Conservation (phyloP, 2,888 invertebrate genomes). For the Sinotaia quadrata region DNA sequence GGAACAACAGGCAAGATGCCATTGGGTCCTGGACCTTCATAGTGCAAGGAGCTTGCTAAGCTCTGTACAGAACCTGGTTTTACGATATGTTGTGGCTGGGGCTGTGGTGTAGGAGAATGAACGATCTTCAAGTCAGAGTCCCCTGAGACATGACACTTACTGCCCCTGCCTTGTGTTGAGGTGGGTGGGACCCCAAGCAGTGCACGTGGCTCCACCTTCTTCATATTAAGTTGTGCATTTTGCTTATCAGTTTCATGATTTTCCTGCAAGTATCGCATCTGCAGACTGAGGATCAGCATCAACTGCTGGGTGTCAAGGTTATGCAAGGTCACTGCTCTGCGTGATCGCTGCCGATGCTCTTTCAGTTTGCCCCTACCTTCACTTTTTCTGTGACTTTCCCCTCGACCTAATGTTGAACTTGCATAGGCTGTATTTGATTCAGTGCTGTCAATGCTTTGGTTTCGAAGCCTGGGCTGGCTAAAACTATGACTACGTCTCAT, state of each 20-base stretch:
- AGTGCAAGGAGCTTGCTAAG: neutral
- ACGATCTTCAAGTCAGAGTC: slow-evolving; percentile 44
- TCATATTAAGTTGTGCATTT: slow-evolving; percentile 5
- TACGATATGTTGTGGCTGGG: slow-evolving; percentile 42
- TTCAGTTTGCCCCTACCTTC: slow-evolving; percentile 47
- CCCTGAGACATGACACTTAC: too few species aligned
- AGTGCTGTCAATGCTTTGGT: slow-evolving; percentile 33
- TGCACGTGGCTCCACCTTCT: slow-evolving; percentile 6
- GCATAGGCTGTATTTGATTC: slow-evolving; percentile 23
- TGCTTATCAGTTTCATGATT: slow-evolving; percentile 17
- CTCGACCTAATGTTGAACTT: slow-evolving; percentile 28
- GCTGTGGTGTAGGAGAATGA: slow-evolving; percentile 60
- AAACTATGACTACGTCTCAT: slow-evolving; percentile 42
- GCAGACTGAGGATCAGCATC: slow-evolving; percentile 58
- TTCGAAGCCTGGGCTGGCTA: slow-evolving; percentile 34
- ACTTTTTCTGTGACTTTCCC: slow-evolving; percentile 15
- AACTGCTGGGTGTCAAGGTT: slow-evolving; percentile 61
- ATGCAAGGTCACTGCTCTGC: slow-evolving; percentile 59
- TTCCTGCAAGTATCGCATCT: slow-evolving; percentile 62
- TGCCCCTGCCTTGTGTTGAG: slow-evolving; percentile 40
- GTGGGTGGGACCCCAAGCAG: slow-evolving; percentile 57
- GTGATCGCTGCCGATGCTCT: slow-evolving; percentile 53
- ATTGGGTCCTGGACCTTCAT: neutral
- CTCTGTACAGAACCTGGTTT: neutral
- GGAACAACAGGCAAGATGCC: neutral